Base-by-base conservation (phyloP, 2,888 invertebrate genomes). In the Tinea trinotella region DNA sequence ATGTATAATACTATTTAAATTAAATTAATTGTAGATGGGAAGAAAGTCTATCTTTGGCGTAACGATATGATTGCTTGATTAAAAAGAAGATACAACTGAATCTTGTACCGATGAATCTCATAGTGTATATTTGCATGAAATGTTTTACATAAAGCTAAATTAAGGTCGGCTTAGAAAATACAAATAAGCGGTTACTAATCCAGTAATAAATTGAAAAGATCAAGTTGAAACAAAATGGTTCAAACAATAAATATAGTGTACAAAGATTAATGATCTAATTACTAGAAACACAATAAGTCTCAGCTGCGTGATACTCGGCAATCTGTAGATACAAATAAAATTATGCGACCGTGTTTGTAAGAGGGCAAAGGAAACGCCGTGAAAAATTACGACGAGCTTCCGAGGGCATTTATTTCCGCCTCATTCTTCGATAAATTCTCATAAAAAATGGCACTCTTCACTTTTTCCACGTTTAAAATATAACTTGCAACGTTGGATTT, bases 331-430 rank as follows among this genome's bases (percentile, higher is more conserved):
- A 17, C 40, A 56, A 54, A 76, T 73, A 69, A 71, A 75, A 72
- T 76, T 67, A 74, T 73, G 69, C 67, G 69, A 67, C 70, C 69
- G 65, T 67, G 69, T 74, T 76, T 70, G 64, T 76, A 66, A 64
- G 63, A 57, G 57, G 57, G 59, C 62, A 55, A 54, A 30, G 61
- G 61, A 64, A 64, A 65, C 61, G 64, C 60, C 64, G 64, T 71
- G 67, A 70, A 66, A 71, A 70, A 72, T 75, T 71, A 68, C 64
- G 58, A 58, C 65, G 64, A 67, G 66, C 69, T 66, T 62, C 63
- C 59, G 57, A 62, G 65, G 59, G 64, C 69, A 70, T 74, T 73
- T 65, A 70, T 72, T 71, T 64, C 63, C 60, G 62, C 57, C 59
- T 54, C 59, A 61, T 57, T 64, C 64, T 62, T 64, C 64, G 60